Base-by-base conservation (phyloP, 2,113 vertebrate genomes). In the Eretmochelys imbricata region DNA sequence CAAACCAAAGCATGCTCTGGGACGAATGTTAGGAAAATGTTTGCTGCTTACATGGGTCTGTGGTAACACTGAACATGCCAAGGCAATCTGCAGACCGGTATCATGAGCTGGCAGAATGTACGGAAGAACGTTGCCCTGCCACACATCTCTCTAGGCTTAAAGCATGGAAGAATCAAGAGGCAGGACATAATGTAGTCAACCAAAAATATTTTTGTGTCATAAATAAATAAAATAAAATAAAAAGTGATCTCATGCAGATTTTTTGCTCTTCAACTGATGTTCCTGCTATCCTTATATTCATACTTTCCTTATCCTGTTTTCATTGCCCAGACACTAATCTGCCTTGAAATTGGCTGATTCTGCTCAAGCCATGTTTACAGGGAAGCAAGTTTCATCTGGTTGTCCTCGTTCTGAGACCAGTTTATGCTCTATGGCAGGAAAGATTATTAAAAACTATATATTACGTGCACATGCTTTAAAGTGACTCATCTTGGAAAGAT, bases 341-440 rank as follows among this genome's bases (percentile, higher is more conserved):
- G 3, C 98, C 97, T 98, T 98, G 98, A 98, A 98, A 98, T 97
- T 98, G 98, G 95, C 95, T 98, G 97, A 97, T 98, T 98, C 95
- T 89, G 79, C 89, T 95, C 94, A 92, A 98, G 93, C 83, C 97
- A 86, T 96, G 94, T 98, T 98, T 98, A 97, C 95, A 98, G 1
- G 5, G 93, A 97, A 97, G 94, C 35, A 50, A 97, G 95, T 94
- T 98, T 97, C 97, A 97, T 97, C 95, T 96, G 96, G 91, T 90
- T 80, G 38, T 97, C 95, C 96, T 97, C 94, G 95, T 96, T 98
- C 94, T 96, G 82, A 97, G 93, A 96, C 88, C 91, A 96, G 94
- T 97, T 98, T 96, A 94, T 97, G 94, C 87, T 98, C 96, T 95
- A 95, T 75, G 95, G 96, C 97, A 97, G 59, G 22, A 96, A 55